phyloP scores from a whole-genome alignment of 2,797 vertebrate genomes.

The Oceanodroma leucorhoa region DNA sequence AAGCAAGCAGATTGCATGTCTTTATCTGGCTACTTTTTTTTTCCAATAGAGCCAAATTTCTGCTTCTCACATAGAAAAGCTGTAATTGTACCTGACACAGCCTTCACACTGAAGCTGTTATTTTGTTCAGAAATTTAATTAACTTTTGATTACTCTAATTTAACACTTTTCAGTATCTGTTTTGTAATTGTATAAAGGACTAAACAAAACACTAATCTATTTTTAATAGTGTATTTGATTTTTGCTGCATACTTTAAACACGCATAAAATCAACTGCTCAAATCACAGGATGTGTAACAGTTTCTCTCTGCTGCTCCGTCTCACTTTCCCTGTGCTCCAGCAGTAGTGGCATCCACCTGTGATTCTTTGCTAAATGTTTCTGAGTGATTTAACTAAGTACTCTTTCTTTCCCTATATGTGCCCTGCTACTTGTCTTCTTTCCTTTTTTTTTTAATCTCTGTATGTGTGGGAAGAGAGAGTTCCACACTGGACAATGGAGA shows the following conservation, averaged over 20 bases:
- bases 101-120: neutral
- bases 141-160: conserved; percentile 4
- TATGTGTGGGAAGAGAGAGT: neutral
- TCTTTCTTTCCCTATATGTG: neutral
- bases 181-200: conserved; percentile 5
- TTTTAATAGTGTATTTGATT: neutral
- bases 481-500: neutral
- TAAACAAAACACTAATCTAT: conserved; percentile 19
- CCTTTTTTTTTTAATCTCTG: neutral
- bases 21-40: neutral
- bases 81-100: neutral
- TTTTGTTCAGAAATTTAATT: conserved; percentile 18
- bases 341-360: neutral
- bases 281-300: neutral
- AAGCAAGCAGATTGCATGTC: neutral
- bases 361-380: neutral
- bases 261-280: neutral
- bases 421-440: neutral
- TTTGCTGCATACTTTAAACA: neutral
- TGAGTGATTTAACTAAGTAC: neutral
- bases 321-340: neutral
- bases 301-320: no score
- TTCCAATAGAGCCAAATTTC: neutral
- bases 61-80: neutral
- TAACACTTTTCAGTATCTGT: conserved; percentile 4